Percentiles rank a stretch among this genome's conserved stretches.
Evolutionary conservation across 2,113 vertebrate genomes (phyloP).

Genomic region (Cyrtonyx montezumae): DNA sequence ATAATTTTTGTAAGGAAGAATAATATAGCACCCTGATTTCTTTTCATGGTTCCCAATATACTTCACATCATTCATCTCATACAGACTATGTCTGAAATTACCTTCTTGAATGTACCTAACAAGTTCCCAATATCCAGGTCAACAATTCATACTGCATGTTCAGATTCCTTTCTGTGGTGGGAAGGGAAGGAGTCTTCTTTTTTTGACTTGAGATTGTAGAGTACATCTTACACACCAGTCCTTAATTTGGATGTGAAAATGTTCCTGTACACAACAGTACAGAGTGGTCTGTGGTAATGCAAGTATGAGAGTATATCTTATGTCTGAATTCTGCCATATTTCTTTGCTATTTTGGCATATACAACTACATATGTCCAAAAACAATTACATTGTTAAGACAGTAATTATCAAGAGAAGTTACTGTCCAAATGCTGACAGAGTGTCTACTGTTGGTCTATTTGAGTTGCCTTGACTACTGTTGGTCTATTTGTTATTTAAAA

Average conservation of each 20-base stretch:
- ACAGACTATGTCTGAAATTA: not conserved
- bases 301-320: not conserved
- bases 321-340: not conserved
- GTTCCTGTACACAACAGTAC: not conserved
- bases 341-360: not conserved
- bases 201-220: not conserved
- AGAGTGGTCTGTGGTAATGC: no score
- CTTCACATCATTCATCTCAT: not conserved
- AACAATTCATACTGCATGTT: not conserved
- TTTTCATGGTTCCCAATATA: not conserved
- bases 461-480: not conserved
- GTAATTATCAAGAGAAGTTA: not conserved
- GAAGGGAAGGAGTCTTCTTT: not conserved
- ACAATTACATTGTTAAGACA: not conserved
- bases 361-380: not conserved
- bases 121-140: not conserved
- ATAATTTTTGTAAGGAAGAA: not conserved
- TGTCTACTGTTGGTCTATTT: not conserved
- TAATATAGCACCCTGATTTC: not conserved
- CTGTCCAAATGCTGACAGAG: not conserved
- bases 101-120: not conserved
- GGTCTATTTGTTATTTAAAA: not conserved
- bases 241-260: not conserved
- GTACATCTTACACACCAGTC: accelerated
- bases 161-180: not conserved